These are phyloP conservation scores for Crepidodera aurea DNA, from an alignment of 2,888 invertebrate species.

Conservation along the genomic window DNA sequence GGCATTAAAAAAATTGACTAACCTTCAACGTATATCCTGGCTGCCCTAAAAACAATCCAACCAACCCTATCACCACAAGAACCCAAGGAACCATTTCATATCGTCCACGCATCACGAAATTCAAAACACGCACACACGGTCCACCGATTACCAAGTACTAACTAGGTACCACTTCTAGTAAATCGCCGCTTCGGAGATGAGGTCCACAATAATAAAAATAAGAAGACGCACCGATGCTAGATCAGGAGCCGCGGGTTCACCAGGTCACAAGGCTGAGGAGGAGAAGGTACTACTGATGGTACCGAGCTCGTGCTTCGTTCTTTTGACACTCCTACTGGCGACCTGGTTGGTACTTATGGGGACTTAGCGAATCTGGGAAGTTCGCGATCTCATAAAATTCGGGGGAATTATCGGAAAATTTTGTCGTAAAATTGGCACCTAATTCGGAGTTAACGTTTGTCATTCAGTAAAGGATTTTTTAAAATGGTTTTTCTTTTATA, in stretches of 20 bases:
- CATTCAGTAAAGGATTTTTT: no score
- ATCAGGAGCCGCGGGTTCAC: slow-evolving; percentile 38
- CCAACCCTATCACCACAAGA: background rate
- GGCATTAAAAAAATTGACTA: no score
- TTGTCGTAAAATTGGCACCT: background rate
- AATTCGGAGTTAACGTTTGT: no score
- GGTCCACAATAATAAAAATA: slow-evolving; percentile 1
- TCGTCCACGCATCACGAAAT: background rate
- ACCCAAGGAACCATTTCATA: slow-evolving; percentile 1
- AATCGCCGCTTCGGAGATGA: background rate
- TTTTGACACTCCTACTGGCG: slow-evolving; percentile 17
- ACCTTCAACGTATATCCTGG: background rate
- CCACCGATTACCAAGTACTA: slow-evolving; percentile 3
- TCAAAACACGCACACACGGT: slow-evolving; percentile 4
- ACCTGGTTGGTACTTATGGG: slow-evolving; percentile 11
- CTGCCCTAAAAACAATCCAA: background rate
- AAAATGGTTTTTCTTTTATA: no score
- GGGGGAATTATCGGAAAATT: background rate
- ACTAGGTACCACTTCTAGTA: slow-evolving; percentile 7
- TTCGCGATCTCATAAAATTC: background rate
- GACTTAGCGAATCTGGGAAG: background rate
- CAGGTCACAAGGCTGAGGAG: slow-evolving; percentile 45
- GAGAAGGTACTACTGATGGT: slow-evolving; percentile 36
- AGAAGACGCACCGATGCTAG: slow-evolving; percentile 16
- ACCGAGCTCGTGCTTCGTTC: slow-evolving; percentile 16